These are phyloP conservation scores for Crambe crambe DNA, from an alignment of 37 sponge, comb jelly and placozoan species.

Conservation along the genomic window DNA sequence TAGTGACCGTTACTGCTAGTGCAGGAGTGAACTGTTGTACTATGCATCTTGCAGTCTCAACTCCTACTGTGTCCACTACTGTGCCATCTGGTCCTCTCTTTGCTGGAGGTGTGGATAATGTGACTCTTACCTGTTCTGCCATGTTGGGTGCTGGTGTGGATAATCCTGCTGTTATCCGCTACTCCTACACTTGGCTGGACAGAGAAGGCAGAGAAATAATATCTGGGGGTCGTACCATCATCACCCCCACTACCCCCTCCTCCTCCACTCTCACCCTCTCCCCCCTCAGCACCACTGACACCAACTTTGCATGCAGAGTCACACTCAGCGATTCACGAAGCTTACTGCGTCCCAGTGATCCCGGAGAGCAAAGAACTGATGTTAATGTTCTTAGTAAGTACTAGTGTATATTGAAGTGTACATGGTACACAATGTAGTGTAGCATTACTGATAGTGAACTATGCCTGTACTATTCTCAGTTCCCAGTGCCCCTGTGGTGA, in stretches of 20 bases:
- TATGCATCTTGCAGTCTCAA: background rate
- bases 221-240: background rate
- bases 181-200: background rate
- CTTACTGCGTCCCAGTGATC: background rate
- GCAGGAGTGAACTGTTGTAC: too few species aligned
- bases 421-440: too few species aligned
- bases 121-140: background rate
- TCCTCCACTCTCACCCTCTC: conserved; percentile 8
- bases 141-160: background rate
- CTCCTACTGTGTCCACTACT: background rate
- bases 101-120: background rate
- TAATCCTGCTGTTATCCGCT: background rate
- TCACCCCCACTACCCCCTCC: background rate
- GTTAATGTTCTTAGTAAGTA: conserved; percentile 4
- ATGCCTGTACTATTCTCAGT: too few species aligned
- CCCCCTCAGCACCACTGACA: conserved; percentile 7
- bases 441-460: too few species aligned
- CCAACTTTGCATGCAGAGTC: conserved; percentile 6
- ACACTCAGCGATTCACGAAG: too few species aligned
- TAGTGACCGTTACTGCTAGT: too few species aligned
- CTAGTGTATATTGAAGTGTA: too few species aligned
- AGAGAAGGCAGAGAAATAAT: background rate
- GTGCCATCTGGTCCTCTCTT: background rate
- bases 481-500: too few species aligned
- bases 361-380: background rate